Evolutionary conservation across 2,113 vertebrate species (phyloP).

Genomic region (Empidonax traillii): DNA sequence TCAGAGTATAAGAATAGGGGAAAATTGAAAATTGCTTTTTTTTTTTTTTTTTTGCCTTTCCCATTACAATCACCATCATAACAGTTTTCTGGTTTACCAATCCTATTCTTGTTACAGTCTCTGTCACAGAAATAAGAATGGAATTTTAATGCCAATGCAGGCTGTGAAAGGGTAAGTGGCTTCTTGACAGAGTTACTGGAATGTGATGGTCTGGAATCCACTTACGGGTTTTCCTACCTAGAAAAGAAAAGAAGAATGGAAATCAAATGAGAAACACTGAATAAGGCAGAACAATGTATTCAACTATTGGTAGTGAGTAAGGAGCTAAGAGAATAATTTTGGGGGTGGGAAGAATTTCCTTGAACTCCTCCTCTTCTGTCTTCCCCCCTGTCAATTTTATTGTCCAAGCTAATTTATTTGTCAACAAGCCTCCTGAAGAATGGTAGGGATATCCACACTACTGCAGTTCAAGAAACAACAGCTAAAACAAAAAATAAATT

Average conservation of each 20-base stretch:
- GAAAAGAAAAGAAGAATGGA: not conserved
- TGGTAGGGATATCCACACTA: not conserved
- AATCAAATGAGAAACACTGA: not conserved
- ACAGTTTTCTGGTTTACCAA: not conserved
- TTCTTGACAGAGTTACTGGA: not conserved
- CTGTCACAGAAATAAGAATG: slow-evolving; percentile 9
- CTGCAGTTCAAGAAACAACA: not conserved
- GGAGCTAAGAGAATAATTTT: not conserved
- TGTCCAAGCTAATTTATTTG: not conserved
- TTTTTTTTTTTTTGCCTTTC: not conserved
- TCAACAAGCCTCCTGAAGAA: not conserved
- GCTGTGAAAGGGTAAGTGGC: not conserved
- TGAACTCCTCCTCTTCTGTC: not conserved
- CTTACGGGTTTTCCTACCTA: not conserved
- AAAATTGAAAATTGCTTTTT: slow-evolving; percentile 15
- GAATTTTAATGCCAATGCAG: not conserved
- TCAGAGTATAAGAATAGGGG: slow-evolving; percentile 11
- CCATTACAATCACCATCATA: not conserved
- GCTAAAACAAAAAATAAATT: not conserved
- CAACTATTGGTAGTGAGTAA: not conserved
- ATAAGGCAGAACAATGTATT: not conserved
- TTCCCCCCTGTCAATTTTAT: rapidly evolving
- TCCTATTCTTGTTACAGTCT: not conserved
- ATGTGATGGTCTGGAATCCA: not conserved
- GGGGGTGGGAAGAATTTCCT: not conserved